Percentiles rank a stretch among this genome's conserved stretches.
phyloP scores from a whole-genome alignment of 2,797 vertebrate species.

The Acrossocheilus wenchowensis region DNA sequence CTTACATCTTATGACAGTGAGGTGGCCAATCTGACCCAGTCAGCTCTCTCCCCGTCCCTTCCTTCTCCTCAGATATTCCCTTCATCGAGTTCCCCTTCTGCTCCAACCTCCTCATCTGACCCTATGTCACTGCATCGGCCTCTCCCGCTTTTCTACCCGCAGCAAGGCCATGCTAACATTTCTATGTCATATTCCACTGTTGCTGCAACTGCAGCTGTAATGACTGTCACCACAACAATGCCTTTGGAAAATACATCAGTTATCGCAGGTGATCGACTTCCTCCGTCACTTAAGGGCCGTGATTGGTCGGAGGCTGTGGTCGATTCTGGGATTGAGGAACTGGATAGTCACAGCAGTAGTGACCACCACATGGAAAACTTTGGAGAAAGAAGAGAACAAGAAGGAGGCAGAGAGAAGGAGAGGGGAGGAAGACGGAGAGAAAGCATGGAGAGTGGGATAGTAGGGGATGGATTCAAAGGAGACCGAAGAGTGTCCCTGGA shows the following conservation, averaged over 20 bases:
- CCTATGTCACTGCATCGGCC: conserved; percentile 72
- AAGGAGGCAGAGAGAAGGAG: conserved; percentile 63
- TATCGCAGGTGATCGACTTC: conserved; percentile 59
- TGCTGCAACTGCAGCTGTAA: conserved; percentile 72
- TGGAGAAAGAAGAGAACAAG: conserved; percentile 75
- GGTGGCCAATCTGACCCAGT: conserved; percentile 91
- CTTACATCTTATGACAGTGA: conserved; percentile 94
- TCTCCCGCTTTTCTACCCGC: conserved; percentile 75
- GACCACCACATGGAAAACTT: conserved; percentile 89
- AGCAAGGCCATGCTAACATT: conserved; percentile 73
- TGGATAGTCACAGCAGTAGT: conserved; percentile 91
- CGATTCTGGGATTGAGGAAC: conserved; percentile 91
- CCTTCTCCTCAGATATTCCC: conserved; percentile 76
- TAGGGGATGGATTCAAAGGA: conserved; percentile 48
- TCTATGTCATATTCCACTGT: conserved; percentile 79
- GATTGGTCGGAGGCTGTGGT: conserved; percentile 84
- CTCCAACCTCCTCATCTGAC: conserved; percentile 61
- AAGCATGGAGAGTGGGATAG: conserved; percentile 74
- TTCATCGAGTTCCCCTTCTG: conserved; percentile 55
- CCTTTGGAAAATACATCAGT: conserved; percentile 64
- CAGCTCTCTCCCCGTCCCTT: conserved; percentile 78
- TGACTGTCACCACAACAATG: conserved; percentile 65
- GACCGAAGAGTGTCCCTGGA: conserved; percentile 78
- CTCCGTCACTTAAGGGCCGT: conserved; percentile 59
- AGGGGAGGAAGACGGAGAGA: conserved; percentile 53